phyloP scores from a whole-genome alignment of 53 echinoderm and acorn worm genomes.

The Patiria pectinifera region DNA sequence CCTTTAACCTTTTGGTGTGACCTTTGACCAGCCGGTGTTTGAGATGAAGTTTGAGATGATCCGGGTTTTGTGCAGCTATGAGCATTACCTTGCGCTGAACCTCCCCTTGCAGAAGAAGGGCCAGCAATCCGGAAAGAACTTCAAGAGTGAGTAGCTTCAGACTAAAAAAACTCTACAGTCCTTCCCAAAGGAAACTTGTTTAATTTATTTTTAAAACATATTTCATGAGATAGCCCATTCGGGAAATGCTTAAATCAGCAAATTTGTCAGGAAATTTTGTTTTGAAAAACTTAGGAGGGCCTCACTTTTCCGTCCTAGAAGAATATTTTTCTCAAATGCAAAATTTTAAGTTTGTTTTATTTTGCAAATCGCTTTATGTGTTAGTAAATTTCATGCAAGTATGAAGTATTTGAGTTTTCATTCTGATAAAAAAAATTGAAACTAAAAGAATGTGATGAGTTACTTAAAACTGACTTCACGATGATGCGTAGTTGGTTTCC shows the following conservation, averaged over 20 bases:
- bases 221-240: too few relatives aligned
- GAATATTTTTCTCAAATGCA: background rate
- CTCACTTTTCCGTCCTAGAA: background rate
- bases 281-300: too few relatives aligned
- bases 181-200: background rate
- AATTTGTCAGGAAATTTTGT: too few relatives aligned
- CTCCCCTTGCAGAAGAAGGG: conserved; percentile 92
- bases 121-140: conserved; percentile 77
- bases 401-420: too few relatives aligned
- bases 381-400: too few relatives aligned
- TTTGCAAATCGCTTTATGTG: background rate
- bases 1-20: background rate
- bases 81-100: conserved; percentile 98
- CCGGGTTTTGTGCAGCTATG: conserved; percentile 91
- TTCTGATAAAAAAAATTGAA: too few relatives aligned
- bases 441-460: too few relatives aligned
- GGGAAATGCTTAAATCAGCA: too few relatives aligned
- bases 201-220: background rate
- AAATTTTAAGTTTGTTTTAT: background rate
- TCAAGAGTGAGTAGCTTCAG: conserved; percentile 81
- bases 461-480: too few relatives aligned
- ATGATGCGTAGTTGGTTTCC: too few relatives aligned
- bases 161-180: background rate
- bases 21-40: conserved; percentile 62
- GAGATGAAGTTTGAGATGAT: conserved; percentile 99